phyloP scores from a whole-genome alignment of 1,140 invertebrate genomes.

The Lordiphosa clarofinis region DNA sequence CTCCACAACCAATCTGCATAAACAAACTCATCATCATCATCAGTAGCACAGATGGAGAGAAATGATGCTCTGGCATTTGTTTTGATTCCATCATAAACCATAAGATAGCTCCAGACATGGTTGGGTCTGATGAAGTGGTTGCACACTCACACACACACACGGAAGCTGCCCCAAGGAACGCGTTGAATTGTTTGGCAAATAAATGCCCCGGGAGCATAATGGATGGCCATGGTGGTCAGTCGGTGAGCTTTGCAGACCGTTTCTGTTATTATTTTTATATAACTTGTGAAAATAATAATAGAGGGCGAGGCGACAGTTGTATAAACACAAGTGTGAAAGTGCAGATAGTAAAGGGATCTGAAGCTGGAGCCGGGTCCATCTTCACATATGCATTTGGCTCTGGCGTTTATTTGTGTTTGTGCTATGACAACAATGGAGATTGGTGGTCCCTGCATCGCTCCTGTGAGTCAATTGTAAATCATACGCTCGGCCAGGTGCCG shows the following conservation, averaged over 20 bases:
- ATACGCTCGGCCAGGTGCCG: constrained; percentile 45
- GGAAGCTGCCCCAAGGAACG: constrained; percentile 47
- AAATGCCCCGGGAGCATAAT: constrained; percentile 72
- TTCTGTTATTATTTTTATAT: constrained; percentile 73
- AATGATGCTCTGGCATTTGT: constrained; percentile 57
- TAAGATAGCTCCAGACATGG: constrained; percentile 64
- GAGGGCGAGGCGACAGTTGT: constrained; percentile 62
- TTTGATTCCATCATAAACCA: constrained; percentile 75
- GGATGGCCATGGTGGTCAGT: constrained; percentile 42
- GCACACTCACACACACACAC: constrained; percentile 4
- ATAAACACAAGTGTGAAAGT: constrained; percentile 77
- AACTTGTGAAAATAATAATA: constrained; percentile 77
- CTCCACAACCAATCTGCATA: constrained; percentile 71
- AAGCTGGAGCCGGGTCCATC: constrained; percentile 7
- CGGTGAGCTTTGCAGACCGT: constrained; percentile 12
- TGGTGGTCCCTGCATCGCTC: too few relatives aligned
- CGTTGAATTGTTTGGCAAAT: constrained; percentile 73
- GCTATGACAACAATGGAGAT: constrained; percentile 36
- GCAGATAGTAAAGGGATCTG: constrained; percentile 63
- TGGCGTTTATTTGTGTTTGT: constrained; percentile 66
- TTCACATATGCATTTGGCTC: constrained; percentile 43
- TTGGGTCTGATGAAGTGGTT: constrained; percentile 69
- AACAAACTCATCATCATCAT: constrained; percentile 69
- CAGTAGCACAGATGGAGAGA: not conserved
- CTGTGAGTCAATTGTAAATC: constrained; percentile 4